Evolutionary conservation across 2,888 invertebrate species (phyloP).

Genomic region (Dryadula phaetusa): DNA sequence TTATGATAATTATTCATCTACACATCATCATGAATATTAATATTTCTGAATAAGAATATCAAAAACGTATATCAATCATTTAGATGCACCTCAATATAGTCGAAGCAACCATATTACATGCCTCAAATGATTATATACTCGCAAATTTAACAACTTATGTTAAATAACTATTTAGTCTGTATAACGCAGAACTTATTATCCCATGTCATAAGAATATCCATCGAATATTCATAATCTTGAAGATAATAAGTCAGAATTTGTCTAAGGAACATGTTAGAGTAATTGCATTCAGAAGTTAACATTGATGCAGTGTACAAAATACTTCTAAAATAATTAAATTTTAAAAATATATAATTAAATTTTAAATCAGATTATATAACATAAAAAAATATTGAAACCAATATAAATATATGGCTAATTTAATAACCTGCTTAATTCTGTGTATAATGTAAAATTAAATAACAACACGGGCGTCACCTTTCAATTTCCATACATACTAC

Average conservation of each 20-base stretch:
- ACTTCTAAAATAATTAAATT: too few species aligned
- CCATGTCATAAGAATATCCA: not conserved
- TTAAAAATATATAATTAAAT: too few species aligned
- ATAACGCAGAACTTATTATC: not conserved
- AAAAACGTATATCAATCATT: slow-evolving; percentile 9
- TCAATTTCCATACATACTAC: slow-evolving; percentile 20
- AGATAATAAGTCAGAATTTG: too few species aligned
- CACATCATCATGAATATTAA: not conserved
- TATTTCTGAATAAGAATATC: not conserved
- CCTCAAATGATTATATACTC: slow-evolving; percentile 6
- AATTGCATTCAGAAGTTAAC: too few species aligned
- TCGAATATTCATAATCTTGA: too few species aligned
- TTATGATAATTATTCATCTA: not conserved
- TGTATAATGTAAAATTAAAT: slow-evolving; percentile 9
- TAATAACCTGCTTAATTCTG: not conserved
- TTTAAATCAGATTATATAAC: too few species aligned
- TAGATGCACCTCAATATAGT: slow-evolving; percentile 16
- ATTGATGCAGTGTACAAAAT: too few species aligned
- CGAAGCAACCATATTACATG: slow-evolving; percentile 23
- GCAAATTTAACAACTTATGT: slow-evolving; percentile 2
- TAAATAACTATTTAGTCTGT: not conserved
- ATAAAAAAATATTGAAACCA: too few species aligned
- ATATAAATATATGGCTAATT: too few species aligned
- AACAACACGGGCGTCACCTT: slow-evolving; percentile 46
- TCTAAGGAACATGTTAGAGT: too few species aligned